Evolutionary conservation across 2,797 vertebrate species (phyloP), one percentile per base, ranked within the genome.

Genomic region (Sus cebifrons): DNA sequence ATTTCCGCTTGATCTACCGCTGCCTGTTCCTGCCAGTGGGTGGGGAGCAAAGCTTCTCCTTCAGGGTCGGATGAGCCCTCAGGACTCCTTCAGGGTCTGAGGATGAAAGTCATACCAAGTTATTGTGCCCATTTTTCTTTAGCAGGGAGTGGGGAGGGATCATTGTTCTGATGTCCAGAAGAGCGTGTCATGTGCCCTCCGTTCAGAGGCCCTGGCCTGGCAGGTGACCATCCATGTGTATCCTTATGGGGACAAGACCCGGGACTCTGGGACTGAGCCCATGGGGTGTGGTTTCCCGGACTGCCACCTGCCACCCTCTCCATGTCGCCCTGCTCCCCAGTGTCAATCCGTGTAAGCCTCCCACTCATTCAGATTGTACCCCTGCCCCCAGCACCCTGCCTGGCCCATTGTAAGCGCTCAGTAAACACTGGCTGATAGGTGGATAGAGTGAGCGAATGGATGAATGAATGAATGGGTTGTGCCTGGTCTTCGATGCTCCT

Each of bases 371-470:
- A 64, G 12, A 12, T 11, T 27, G 12, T 52, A 4, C 5, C n/a
- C 44, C 54, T 13, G 8, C 52, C 79, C 75, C 64, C 16, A 6
- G 62, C 44, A 13, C 49, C 68, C 65, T 0, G 5, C 71, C 52
- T 54, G 27, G 44, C 54, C n/a, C 0, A 3, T 5, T 11, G 18
- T 3, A 36, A 36, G 70, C n/a, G 21, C 62, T 0, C n/a, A 49
- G 82, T n/a, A 54, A 32, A 44, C 18, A 9, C 2, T 52, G 10
- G 44, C 40, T 54, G 73, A 40, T 14, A n/a, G 65, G 15, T 12
- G n/a, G 75, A 81, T 44, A 20, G 74, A 40, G 20, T 49, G 77
- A 83, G 15, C 36, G 67, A 81, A n/a, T 23, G 21, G 20, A 0
- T 52, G 36, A 60, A 5, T 32, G 67, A 40, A 1, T 23, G 40